phyloP scores from a whole-genome alignment of 2,888 invertebrate genomes.

The Hyposoter didymator region DNA sequence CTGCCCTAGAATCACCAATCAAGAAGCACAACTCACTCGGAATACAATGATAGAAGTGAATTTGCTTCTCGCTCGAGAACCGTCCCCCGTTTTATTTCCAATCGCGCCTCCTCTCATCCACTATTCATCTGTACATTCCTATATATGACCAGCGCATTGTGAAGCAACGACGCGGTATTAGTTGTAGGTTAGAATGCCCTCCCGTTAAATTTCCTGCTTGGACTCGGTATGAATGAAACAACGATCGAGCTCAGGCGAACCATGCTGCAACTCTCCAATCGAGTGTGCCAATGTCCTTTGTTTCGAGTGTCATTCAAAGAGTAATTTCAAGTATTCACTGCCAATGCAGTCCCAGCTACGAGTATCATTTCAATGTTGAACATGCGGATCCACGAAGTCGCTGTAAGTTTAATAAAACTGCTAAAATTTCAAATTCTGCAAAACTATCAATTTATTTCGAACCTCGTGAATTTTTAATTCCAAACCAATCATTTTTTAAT shows the following conservation, averaged over 20 bases:
- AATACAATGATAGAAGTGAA: slow-evolving; percentile 53
- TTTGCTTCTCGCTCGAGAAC: slow-evolving; percentile 25
- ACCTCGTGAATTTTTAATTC: background rate
- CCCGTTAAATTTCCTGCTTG: slow-evolving; percentile 47
- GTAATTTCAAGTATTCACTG: slow-evolving; percentile 34
- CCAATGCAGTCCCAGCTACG: background rate
- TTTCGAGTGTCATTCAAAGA: slow-evolving; percentile 6
- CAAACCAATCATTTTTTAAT: background rate
- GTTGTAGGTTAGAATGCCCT: slow-evolving; percentile 52
- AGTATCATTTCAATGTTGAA: background rate
- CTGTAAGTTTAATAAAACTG: background rate
- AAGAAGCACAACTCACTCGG: slow-evolving; percentile 44
- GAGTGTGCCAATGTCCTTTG: slow-evolving; percentile 29
- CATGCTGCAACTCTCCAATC: slow-evolving; percentile 45
- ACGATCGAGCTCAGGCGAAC: slow-evolving; percentile 44
- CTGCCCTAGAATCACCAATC: slow-evolving; percentile 63
- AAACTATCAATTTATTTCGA: background rate
- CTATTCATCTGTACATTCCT: slow-evolving; percentile 17
- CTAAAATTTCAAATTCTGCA: background rate
- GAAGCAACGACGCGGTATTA: slow-evolving; percentile 37
- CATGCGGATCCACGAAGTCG: background rate
- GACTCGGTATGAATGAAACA: slow-evolving; percentile 37
- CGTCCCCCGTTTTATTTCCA: slow-evolving; percentile 47
- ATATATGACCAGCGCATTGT: slow-evolving; percentile 7
- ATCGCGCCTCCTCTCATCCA: slow-evolving; percentile 31